Conservation (phyloP, 53 echinoderm and acorn worm species). For the Holothuria leucospilota region DNA sequence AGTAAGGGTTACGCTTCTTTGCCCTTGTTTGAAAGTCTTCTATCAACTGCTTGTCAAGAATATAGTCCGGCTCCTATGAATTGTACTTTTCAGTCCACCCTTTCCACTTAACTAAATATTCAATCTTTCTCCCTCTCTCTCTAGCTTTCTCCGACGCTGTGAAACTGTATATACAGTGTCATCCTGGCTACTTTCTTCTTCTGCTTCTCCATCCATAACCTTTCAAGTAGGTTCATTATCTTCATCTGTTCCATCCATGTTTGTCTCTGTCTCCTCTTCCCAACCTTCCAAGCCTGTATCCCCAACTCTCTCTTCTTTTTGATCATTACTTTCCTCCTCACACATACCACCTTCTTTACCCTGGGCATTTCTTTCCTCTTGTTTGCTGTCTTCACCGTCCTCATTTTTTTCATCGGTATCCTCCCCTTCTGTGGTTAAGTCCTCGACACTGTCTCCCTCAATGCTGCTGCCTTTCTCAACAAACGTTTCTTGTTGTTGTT, state of each 20-base stretch:
- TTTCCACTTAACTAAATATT: neutral
- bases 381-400: neutral
- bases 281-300: neutral
- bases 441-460: neutral
- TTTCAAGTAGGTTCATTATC: neutral
- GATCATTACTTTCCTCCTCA: neutral
- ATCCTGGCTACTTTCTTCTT: neutral
- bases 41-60: neutral
- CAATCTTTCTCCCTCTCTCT: neutral
- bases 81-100: neutral
- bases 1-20: too few species aligned
- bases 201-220: too few species aligned
- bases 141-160: neutral
- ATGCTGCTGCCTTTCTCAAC: neutral
- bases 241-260: neutral
- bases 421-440: neutral
- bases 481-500: neutral
- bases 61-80: neutral
- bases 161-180: slow-evolving; percentile 1
- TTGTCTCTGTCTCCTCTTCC: neutral
- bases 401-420: neutral
- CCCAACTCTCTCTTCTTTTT: neutral
- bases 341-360: neutral
- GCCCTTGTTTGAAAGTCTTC: neutral
- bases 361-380: neutral